phyloP scores from a whole-genome alignment of 2,113 vertebrate species.

The Mola mola region DNA sequence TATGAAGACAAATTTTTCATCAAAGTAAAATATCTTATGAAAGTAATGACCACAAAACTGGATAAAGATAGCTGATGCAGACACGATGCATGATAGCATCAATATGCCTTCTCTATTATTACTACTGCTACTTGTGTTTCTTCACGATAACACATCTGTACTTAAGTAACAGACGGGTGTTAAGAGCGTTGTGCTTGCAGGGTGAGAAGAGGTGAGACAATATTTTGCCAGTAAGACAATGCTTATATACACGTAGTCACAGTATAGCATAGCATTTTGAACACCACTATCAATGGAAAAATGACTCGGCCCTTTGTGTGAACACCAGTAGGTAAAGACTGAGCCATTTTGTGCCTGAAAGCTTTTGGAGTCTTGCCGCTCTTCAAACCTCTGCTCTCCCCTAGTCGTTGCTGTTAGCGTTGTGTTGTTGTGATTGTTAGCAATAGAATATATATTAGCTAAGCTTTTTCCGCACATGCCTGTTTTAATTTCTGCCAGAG shows the following conservation, averaged over 20 bases:
- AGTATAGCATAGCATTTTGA: constrained; percentile 3
- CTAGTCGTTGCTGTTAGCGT: background rate
- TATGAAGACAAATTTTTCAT: no score
- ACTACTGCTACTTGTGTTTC: no score
- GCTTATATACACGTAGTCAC: background rate
- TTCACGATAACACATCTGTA: no score
- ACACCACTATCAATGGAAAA: background rate
- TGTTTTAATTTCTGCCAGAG: constrained; percentile 31
- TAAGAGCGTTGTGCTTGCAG: constrained; percentile 7
- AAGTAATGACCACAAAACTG: no score
- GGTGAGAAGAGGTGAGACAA: constrained; percentile 3
- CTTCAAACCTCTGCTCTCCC: constrained; percentile 27
- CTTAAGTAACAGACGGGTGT: no score
- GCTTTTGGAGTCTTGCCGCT: constrained; percentile 35
- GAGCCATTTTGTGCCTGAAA: constrained; percentile 50
- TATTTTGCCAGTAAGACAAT: background rate
- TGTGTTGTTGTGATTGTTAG: constrained; percentile 45
- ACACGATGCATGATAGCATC: no score
- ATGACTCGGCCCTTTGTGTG: background rate
- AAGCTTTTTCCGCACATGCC: constrained; percentile 10
- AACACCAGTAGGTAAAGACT: background rate
- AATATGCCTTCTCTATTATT: no score
- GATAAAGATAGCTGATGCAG: no score
- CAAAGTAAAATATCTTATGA: no score
- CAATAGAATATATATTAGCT: constrained; percentile 14